Conservation (phyloP, 2,797 vertebrate genomes). For the Poecilia picta region DNA sequence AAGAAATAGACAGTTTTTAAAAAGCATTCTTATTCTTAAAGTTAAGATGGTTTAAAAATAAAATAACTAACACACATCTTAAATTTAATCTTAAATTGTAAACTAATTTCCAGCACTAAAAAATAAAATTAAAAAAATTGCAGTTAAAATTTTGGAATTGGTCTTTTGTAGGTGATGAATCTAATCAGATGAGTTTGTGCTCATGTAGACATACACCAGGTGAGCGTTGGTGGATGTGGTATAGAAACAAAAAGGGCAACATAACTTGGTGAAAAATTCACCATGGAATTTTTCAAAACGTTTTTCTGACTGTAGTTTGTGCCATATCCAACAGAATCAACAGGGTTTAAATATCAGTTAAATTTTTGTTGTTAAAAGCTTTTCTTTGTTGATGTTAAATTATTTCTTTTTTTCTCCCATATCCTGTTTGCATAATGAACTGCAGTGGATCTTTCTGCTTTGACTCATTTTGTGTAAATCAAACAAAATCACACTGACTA, state of each 20-base stretch:
- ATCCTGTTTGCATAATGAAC: constrained; percentile 31
- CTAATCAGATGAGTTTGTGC: background rate
- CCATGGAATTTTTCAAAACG: constrained; percentile 23
- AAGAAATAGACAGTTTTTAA: background rate
- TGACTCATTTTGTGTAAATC: constrained; percentile 6
- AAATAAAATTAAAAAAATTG: background rate
- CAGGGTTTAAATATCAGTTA: constrained; percentile 70
- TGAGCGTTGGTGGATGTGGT: constrained; percentile 1
- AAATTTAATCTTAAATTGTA: constrained; percentile 12
- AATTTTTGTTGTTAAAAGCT: constrained; percentile 42
- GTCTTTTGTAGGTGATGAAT: background rate
- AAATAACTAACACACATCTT: background rate
- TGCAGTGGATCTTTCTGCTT: constrained; percentile 26
- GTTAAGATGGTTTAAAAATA: constrained; percentile 10
- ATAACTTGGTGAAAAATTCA: constrained; percentile 22
- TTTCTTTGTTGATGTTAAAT: constrained; percentile 56
- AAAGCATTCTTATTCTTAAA: background rate
- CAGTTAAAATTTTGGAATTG: background rate
- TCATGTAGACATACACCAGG: background rate
- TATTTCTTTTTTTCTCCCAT: constrained; percentile 32
- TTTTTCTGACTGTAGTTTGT: constrained; percentile 56
- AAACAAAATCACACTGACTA: background rate
- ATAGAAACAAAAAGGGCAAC: constrained; percentile 26
- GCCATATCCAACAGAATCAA: constrained; percentile 61
- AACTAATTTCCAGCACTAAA: background rate